Evolutionary conservation across 2,888 invertebrate species (phyloP), one percentile per base, ranked within the genome.

Genomic region (Mesoligia furuncula): DNA sequence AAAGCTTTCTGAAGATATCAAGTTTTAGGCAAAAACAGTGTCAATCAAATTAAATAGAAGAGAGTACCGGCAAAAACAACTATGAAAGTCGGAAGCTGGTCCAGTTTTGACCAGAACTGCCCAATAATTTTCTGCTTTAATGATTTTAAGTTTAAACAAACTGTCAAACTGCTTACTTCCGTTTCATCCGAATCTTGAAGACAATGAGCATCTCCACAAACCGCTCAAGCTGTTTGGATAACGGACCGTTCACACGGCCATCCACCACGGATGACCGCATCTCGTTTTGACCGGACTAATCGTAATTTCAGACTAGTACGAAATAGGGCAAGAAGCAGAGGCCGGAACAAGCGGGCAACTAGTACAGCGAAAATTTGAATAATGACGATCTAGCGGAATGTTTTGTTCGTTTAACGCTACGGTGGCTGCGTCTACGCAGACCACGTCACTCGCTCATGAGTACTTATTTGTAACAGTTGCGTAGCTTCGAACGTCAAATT

Each of bases 321-420:
- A 96, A 96, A 96, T 96, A 93, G 96, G 95, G 92, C 95, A 95
- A 94, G 94, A 95, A 93, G 90, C 95, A 95, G 91, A 91, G 94
- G 93, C 96, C 96, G 96, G 95, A 96, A 96, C 96, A 96, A 95
- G 93, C 95, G 93, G 95, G 95, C 95, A 96, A 95, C 94, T 95
- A 91, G 96, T 95, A 95, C 96, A 95, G 94, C 93, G 95, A 96
- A 96, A 95, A 96, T 96, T 96, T 96, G 94, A 95, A 96, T 96
- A 96, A 96, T 96, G 95, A 96, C 94, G 93, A 95, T 90, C 93
- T 96, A 96, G 96, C 96, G 96, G 96, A 94, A 92, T 94, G 91
- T 91, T 94, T 94, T 93, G 94, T 94, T 94, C 93, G 93, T 93
- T 92, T 91, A 93, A 93, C 95, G 95, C 92, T 93, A 95, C 95